A percentile compares a stretch with the other conserved stretches of the same genome.
These are phyloP conservation scores for Epirrhoe tristata DNA, from an alignment of 2,888 invertebrate genomes.

Conservation along the genomic window DNA sequence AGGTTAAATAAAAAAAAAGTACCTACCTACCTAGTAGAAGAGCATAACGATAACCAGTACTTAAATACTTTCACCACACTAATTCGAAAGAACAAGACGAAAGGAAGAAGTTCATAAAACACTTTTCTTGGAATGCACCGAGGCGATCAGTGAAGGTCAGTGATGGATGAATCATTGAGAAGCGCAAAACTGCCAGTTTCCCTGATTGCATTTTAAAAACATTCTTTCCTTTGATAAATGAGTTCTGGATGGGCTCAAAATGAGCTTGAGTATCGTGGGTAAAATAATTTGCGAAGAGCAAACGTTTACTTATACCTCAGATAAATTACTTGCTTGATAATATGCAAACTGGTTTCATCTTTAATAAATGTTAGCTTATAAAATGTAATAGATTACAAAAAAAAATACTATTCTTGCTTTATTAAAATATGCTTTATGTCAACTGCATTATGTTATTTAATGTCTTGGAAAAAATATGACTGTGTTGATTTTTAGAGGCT, in stretches of 20 bases:
- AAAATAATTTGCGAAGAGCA: slow-evolving; percentile 20
- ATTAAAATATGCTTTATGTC: too few relatives aligned
- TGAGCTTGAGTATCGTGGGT: slow-evolving; percentile 14
- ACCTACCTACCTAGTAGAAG: too few relatives aligned
- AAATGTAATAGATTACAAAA: not conserved
- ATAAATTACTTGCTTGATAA: slow-evolving; percentile 15
- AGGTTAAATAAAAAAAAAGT: too few relatives aligned
- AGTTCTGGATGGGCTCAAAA: slow-evolving; percentile 19
- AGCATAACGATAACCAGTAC: too few relatives aligned
- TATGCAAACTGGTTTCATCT: slow-evolving; percentile 6
- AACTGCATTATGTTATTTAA: too few relatives aligned
- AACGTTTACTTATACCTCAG: slow-evolving; percentile 25
- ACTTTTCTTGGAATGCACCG: not conserved
- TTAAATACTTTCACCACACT: too few relatives aligned
- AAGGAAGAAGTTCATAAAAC: not conserved
- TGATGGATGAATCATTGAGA: not conserved
- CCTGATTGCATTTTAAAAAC: slow-evolving; percentile 30
- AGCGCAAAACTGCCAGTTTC: slow-evolving; percentile 12
- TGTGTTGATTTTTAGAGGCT: too few relatives aligned
- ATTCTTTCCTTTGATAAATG: slow-evolving; percentile 21
- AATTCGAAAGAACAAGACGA: too few relatives aligned
- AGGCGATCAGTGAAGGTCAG: not conserved
- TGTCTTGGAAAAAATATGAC: too few relatives aligned
- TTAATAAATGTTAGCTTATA: not conserved
- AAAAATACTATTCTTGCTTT: not conserved